Conservation (phyloP, 1,140 invertebrate species). For the Mamestra configurata region DNA sequence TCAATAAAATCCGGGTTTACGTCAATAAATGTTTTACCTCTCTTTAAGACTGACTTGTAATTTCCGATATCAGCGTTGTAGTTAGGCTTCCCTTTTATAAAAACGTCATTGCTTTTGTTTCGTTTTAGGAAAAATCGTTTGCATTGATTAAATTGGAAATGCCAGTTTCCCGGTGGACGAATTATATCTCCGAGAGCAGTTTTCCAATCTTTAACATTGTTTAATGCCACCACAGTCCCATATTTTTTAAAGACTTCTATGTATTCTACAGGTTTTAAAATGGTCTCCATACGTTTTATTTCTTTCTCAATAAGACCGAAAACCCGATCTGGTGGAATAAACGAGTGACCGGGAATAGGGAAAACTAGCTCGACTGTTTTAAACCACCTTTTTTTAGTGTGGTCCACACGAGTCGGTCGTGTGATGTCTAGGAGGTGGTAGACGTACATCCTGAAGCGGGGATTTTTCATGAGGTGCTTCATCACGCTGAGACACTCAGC, state of each 20-base stretch:
- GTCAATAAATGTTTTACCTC: slow-evolving; percentile 44
- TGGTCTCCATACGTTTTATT: slow-evolving; percentile 56
- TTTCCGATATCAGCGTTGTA: slow-evolving; percentile 51
- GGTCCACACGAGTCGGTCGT: no score
- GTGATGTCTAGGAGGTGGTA: no score
- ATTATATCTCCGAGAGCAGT: slow-evolving; percentile 45
- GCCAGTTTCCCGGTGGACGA: slow-evolving; percentile 52
- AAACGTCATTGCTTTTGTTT: slow-evolving; percentile 52
- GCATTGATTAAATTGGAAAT: slow-evolving; percentile 58
- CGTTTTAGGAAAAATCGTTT: slow-evolving; percentile 60
- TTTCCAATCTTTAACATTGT: slow-evolving; percentile 57
- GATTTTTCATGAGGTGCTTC: no score
- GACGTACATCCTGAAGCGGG: no score
- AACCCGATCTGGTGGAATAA: slow-evolving; percentile 61
- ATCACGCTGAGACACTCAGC: no score
- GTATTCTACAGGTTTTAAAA: slow-evolving; percentile 58
- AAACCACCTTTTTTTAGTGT: no score
- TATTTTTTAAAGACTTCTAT: slow-evolving; percentile 55
- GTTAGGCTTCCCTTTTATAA: slow-evolving; percentile 57
- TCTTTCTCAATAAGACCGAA: slow-evolving; percentile 63
- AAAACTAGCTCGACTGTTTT: slow-evolving; percentile 60
- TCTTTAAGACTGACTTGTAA: slow-evolving; percentile 49
- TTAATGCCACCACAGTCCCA: slow-evolving; percentile 53
- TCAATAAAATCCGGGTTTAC: slow-evolving; percentile 14
- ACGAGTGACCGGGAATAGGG: slow-evolving; percentile 65